These are phyloP conservation scores for Nibea coibor DNA, from an alignment of 2,113 vertebrate species.

Conservation along the genomic window DNA sequence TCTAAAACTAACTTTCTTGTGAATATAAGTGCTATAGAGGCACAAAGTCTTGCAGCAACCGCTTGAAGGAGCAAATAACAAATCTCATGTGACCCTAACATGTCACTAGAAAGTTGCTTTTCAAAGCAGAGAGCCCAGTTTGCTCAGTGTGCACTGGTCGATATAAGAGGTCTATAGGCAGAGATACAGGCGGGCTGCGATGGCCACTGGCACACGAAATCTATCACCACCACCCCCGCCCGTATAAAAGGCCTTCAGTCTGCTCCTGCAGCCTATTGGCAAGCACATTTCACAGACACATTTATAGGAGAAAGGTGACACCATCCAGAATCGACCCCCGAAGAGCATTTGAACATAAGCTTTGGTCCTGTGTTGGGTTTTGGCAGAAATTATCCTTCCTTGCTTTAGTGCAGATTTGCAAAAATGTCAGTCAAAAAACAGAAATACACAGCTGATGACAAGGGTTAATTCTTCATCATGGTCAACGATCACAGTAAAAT, in stretches of 20 bases:
- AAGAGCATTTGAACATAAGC: constrained; percentile 11
- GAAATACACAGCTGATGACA: constrained; percentile 5
- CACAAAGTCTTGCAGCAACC: constrained; percentile 60
- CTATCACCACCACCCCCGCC: constrained; percentile 7
- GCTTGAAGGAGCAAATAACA: constrained; percentile 28
- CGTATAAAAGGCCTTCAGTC: constrained; percentile 66
- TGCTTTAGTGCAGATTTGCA: constrained; percentile 12
- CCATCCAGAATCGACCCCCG: constrained; percentile 47
- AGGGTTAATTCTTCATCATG: neutral
- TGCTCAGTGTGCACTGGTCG: constrained; percentile 29
- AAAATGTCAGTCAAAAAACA: neutral
- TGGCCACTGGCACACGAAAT: constrained; percentile 54
- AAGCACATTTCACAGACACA: constrained; percentile 66
- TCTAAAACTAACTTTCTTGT: constrained; percentile 31
- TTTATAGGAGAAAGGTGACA: constrained; percentile 20
- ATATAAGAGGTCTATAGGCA: constrained; percentile 39
- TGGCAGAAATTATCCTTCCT: neutral
- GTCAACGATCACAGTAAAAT: neutral
- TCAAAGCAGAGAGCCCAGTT: constrained; percentile 39
- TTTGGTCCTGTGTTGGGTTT: constrained; percentile 50
- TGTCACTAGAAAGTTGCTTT: constrained; percentile 17
- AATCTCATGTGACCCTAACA: constrained; percentile 5
- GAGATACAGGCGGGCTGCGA: constrained; percentile 49
- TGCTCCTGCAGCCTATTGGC: constrained; percentile 50
- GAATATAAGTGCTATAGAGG: constrained; percentile 64